phyloP scores from a whole-genome alignment of 2,113 vertebrate species.

The Myrmecophaga tridactyla region DNA sequence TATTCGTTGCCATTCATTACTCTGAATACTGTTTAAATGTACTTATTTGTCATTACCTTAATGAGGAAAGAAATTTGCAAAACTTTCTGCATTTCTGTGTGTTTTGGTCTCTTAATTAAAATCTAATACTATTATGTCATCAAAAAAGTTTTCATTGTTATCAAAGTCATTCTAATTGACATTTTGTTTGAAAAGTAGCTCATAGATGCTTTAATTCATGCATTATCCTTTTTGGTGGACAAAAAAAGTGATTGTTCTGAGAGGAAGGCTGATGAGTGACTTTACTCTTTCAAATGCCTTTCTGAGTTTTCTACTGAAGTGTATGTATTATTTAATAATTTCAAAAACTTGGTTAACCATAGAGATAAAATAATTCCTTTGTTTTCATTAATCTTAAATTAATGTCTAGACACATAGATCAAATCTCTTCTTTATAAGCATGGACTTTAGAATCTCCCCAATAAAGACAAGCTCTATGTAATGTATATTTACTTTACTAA shows the following conservation, averaged over 20 bases:
- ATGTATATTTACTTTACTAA: not conserved
- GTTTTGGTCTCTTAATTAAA: not conserved
- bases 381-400: conserved; percentile 9
- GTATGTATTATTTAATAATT: not conserved
- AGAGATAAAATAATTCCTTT: not conserved
- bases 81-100: not conserved
- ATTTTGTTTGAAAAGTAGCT: not conserved
- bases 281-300: conserved; percentile 1
- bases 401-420: not conserved
- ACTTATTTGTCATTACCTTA: not conserved
- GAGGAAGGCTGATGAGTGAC: not conserved
- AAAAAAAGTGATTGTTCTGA: not conserved
- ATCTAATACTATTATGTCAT: not conserved
- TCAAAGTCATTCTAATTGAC: not conserved
- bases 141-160: not conserved
- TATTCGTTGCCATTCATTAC: not conserved
- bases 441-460: not conserved
- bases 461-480: not conserved
- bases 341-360: not conserved
- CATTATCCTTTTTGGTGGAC: not conserved
- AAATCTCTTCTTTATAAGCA: not conserved
- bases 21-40: not conserved
- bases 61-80: not conserved
- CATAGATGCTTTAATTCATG: not conserved
- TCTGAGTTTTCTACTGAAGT: not conserved